A percentile compares a stretch with the other conserved stretches of the same genome.
These are phyloP conservation scores for Eumacrocentrus americanus DNA, from an alignment of 2,888 invertebrate genomes.

Conservation along the genomic window DNA sequence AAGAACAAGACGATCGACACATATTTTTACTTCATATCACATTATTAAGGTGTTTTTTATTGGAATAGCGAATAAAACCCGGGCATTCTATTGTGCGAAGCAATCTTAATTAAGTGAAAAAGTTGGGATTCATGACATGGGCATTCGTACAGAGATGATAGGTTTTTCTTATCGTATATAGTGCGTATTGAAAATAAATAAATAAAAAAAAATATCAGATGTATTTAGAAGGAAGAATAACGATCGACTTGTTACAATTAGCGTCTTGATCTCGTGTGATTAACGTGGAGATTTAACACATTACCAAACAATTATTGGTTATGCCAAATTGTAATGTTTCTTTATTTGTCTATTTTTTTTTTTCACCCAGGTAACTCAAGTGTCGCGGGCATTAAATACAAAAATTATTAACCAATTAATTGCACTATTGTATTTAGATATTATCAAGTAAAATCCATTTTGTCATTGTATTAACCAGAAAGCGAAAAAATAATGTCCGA, in stretches of 20 bases:
- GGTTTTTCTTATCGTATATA: conserved; percentile 9
- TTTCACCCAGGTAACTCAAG: conserved; percentile 41
- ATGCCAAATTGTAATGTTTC: conserved; percentile 46
- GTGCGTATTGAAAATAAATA: conserved; percentile 7
- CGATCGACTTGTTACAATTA: conserved; percentile 26
- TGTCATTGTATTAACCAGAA: too few relatives aligned
- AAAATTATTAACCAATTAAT: conserved; percentile 6
- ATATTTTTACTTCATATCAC: conserved; percentile 56
- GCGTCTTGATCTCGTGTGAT: conserved; percentile 23
- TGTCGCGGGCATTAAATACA: conserved; percentile 42
- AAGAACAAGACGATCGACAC: conserved; percentile 40
- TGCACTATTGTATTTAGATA: too few relatives aligned
- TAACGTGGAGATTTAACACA: conserved; percentile 33
- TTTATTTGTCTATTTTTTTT: conserved; percentile 24
- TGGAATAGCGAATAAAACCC: conserved; percentile 24
- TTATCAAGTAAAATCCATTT: conserved; percentile 11
- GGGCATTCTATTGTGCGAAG: conserved; percentile 43
- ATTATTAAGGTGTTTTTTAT: conserved; percentile 39
- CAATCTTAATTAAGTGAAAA: conserved; percentile 38
- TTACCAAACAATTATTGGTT: conserved; percentile 50
- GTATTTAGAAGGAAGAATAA: conserved; percentile 17
- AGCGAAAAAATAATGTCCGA: background rate
- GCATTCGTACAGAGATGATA: conserved; percentile 38
- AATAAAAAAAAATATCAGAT: conserved; percentile 16
- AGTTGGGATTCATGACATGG: conserved; percentile 42